Conservation (phyloP, 2,888 invertebrate species). For the Calameuta idolon region DNA sequence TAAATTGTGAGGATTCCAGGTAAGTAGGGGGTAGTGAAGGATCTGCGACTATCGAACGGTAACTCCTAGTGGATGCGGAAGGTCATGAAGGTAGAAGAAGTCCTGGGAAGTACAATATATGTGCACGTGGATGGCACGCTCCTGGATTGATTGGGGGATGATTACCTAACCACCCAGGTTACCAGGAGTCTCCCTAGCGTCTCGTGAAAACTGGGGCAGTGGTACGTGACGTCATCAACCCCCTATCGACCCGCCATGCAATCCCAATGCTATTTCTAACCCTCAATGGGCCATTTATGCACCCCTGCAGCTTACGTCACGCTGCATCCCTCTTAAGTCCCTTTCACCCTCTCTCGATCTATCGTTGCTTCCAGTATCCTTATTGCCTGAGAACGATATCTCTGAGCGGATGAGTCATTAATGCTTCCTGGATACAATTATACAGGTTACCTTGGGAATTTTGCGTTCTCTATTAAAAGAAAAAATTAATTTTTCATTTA, state of each 20-base stretch:
- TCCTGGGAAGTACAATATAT: background rate
- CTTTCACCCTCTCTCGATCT: background rate
- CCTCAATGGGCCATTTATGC: constrained; percentile 13
- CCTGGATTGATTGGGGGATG: constrained; percentile 5
- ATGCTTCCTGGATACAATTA: background rate
- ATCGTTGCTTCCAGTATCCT: background rate
- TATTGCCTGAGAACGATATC: background rate
- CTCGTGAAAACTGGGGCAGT: constrained; percentile 23
- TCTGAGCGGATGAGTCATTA: background rate
- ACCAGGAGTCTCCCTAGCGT: constrained; percentile 12
- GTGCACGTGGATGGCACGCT: background rate
- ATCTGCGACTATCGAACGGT: background rate
- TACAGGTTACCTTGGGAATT: background rate
- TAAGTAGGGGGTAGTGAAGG: background rate
- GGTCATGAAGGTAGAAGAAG: background rate
- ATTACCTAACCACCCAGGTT: background rate
- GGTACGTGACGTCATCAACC: constrained; percentile 24
- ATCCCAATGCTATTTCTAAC: constrained; percentile 19
- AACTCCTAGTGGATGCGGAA: background rate
- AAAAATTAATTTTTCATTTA: no score
- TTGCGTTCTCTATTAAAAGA: background rate
- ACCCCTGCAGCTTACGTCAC: constrained; percentile 2
- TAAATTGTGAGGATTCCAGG: background rate
- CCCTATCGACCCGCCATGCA: constrained; percentile 18
- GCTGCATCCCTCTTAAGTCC: background rate